Conservation (phyloP, 2,888 invertebrate genomes). For the Tribolium freemani region DNA sequence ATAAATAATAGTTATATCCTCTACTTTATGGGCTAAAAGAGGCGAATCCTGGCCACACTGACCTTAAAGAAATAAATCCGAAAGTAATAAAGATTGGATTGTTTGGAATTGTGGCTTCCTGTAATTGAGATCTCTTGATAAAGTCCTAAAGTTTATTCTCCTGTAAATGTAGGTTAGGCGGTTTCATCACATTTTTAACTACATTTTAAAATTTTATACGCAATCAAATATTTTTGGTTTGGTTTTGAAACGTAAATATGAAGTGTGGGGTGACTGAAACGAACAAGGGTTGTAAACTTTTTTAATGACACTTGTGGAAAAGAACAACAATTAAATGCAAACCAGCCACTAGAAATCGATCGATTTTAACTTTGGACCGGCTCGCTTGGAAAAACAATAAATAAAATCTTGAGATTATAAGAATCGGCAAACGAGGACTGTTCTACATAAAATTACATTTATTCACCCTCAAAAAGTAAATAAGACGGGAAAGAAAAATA, state of each 20-base stretch:
- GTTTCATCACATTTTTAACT: neutral
- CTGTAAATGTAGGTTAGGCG: neutral
- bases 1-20: neutral
- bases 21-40: conserved; percentile 2
- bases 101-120: conserved; percentile 5
- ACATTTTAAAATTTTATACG: neutral
- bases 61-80: conserved; percentile 12
- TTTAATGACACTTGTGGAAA: too few species aligned
- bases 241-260: too few species aligned
- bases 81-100: conserved; percentile 13
- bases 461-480: conserved; percentile 11
- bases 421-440: conserved; percentile 8
- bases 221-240: too few species aligned
- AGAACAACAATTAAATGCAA: too few species aligned
- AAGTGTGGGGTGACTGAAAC: too few species aligned
- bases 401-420: conserved; percentile 3
- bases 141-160: neutral
- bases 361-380: neutral
- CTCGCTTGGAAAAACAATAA: neutral
- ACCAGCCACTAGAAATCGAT: too few species aligned
- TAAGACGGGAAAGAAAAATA: conserved; percentile 7
- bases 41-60: neutral
- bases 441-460: conserved; percentile 20
- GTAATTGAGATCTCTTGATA: conserved; percentile 8
- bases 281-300: too few species aligned